Evolutionary conservation across 2,113 vertebrate species (phyloP).

Genomic region (Campylomormyrus tamandua): DNA sequence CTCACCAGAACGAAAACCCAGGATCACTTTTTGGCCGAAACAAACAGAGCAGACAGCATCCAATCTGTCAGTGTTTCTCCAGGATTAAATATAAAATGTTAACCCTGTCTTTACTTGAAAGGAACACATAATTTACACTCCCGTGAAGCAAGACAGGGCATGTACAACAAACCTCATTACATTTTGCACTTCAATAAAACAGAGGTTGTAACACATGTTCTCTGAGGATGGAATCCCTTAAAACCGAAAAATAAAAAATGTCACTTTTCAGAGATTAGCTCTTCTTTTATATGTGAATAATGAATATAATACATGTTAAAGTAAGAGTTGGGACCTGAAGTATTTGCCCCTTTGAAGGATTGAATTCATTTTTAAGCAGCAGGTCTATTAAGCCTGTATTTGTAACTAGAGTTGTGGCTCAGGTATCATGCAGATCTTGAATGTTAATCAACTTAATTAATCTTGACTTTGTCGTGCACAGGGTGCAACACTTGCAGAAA

Average conservation of each 20-base stretch:
- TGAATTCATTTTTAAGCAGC: not conserved
- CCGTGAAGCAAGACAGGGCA: not conserved
- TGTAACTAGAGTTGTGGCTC: conserved; percentile 27
- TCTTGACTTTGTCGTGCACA: conserved; percentile 28
- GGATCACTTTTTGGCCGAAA: not conserved
- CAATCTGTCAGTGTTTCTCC: conserved; percentile 1
- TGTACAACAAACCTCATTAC: not conserved
- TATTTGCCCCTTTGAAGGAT: not conserved
- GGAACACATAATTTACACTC: not conserved
- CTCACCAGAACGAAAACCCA: not conserved
- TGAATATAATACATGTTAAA: not conserved
- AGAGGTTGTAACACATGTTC: not conserved
- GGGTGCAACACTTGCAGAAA: conserved; percentile 11
- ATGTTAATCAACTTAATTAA: conserved; percentile 20
- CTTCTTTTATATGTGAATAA: not conserved
- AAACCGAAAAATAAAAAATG: not conserved
- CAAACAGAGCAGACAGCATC: not conserved
- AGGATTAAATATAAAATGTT: not conserved
- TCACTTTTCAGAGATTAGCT: not conserved
- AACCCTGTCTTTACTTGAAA: not conserved
- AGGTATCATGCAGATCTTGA: conserved; percentile 18
- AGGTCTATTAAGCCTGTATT: conserved; percentile 9
- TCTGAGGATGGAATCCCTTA: not conserved
- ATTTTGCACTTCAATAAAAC: not conserved
- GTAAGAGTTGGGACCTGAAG: not conserved